Evolutionary conservation across 1,140 invertebrate genomes (phyloP).

Genomic region (Manduca sexta): DNA sequence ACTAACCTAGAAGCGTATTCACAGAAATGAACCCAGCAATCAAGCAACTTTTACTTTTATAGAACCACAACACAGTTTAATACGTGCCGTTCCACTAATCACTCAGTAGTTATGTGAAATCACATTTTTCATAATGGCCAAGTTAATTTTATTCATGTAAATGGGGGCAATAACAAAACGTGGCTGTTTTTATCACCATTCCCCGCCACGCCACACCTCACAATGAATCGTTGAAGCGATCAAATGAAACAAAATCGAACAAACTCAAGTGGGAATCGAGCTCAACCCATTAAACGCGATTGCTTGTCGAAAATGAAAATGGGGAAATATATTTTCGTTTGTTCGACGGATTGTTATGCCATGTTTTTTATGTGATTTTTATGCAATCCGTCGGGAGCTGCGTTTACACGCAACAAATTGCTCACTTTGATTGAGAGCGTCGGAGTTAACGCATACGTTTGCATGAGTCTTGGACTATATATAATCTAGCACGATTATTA

Average conservation of each 20-base stretch:
- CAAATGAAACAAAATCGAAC: conserved; percentile 60
- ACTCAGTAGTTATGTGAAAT: background rate
- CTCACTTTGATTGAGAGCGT: conserved; percentile 46
- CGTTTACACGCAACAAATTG: conserved; percentile 57
- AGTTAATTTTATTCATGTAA: conserved; percentile 1
- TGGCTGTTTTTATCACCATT: conserved; percentile 26
- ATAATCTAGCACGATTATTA: too few relatives aligned
- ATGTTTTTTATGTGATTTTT: conserved; percentile 49
- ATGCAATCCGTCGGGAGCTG: conserved; percentile 49
- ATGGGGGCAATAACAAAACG: conserved; percentile 13
- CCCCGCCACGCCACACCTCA: conserved; percentile 23
- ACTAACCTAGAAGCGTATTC: too few relatives aligned
- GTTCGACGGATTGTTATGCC: conserved; percentile 38
- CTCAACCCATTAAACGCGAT: conserved; percentile 60
- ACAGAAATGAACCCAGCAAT: too few relatives aligned
- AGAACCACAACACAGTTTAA: too few relatives aligned
- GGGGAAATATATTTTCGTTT: conserved; percentile 57
- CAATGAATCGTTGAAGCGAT: conserved; percentile 38
- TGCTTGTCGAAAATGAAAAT: conserved; percentile 67
- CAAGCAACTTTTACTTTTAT: too few relatives aligned
- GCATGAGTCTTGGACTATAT: too few relatives aligned
- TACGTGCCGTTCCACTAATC: background rate
- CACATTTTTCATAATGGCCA: background rate
- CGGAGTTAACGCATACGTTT: conserved; percentile 3
- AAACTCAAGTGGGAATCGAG: conserved; percentile 61